Evolutionary conservation across 2,888 invertebrate genomes (phyloP).

Genomic region (Noctua janthina): DNA sequence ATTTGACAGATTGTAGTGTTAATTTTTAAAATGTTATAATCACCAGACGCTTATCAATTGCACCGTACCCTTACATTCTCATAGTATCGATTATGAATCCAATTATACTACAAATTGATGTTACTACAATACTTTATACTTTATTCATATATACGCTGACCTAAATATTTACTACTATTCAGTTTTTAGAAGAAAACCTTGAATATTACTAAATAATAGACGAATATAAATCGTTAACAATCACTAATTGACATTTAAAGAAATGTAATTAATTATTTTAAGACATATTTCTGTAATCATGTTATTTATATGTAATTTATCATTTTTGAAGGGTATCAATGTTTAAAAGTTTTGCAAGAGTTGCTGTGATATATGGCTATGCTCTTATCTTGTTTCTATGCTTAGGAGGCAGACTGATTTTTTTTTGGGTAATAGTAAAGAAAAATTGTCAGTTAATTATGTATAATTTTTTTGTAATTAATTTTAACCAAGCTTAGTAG

Average conservation of each 20-base stretch:
- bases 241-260: slow-evolving; percentile 59
- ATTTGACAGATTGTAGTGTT: too few relatives aligned
- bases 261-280: slow-evolving; percentile 47
- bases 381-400: slow-evolving; percentile 12
- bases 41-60: slow-evolving; percentile 20
- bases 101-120: slow-evolving; percentile 46
- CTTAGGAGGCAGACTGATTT: neutral
- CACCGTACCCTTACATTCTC: slow-evolving; percentile 36
- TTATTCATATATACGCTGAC: slow-evolving; percentile 76
- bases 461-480: too few relatives aligned
- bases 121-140: slow-evolving; percentile 52
- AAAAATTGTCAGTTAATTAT: too few relatives aligned
- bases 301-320: slow-evolving; percentile 53
- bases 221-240: slow-evolving; percentile 58
- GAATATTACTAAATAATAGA: slow-evolving; percentile 59
- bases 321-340: slow-evolving; percentile 54
- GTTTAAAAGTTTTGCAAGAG: slow-evolving; percentile 33
- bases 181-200: slow-evolving; percentile 63
- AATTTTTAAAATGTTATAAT: neutral
- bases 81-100: slow-evolving; percentile 51
- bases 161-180: slow-evolving; percentile 72
- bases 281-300: slow-evolving; percentile 45
- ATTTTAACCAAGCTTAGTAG: too few relatives aligned
- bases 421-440: neutral
- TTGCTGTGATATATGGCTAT: slow-evolving; percentile 39